Conservation (phyloP, 2,113 vertebrate genomes). For the Tinamus guttatus region DNA sequence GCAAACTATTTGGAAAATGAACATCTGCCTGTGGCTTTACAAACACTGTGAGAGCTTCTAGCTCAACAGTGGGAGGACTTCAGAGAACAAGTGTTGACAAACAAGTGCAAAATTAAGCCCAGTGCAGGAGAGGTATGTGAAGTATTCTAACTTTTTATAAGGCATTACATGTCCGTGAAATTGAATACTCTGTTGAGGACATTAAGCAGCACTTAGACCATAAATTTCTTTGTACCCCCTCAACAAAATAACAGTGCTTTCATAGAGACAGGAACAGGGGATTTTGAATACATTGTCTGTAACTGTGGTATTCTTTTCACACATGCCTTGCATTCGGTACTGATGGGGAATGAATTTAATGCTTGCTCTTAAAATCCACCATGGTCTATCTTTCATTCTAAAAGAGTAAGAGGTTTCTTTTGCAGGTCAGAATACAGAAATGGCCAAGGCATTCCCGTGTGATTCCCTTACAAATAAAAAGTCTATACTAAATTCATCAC, state of each 20-base stretch:
- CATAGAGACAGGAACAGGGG: not conserved
- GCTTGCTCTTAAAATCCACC: not conserved
- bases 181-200: not conserved
- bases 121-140: not conserved
- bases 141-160: constrained; percentile 17
- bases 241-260: not conserved
- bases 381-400: not conserved
- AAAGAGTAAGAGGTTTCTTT: not conserved
- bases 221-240: constrained; percentile 19
- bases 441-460: not conserved
- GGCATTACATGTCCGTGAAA: not conserved
- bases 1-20: not conserved
- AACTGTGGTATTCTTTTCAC: not conserved
- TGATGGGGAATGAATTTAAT: not conserved
- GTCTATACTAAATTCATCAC: not conserved
- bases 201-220: constrained; percentile 2
- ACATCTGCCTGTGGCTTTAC: not conserved
- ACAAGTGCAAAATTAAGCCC: constrained; percentile 8
- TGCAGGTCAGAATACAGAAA: not conserved
- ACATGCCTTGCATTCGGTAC: not conserved
- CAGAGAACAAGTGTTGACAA: constrained; percentile 7
- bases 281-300: not conserved
- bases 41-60: not conserved
- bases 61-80: not conserved
- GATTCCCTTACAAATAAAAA: not conserved